Percentiles rank a stretch among this genome's conserved stretches.
phyloP scores from a whole-genome alignment of 1,140 invertebrate species.

The Drosophila ficusphila region DNA sequence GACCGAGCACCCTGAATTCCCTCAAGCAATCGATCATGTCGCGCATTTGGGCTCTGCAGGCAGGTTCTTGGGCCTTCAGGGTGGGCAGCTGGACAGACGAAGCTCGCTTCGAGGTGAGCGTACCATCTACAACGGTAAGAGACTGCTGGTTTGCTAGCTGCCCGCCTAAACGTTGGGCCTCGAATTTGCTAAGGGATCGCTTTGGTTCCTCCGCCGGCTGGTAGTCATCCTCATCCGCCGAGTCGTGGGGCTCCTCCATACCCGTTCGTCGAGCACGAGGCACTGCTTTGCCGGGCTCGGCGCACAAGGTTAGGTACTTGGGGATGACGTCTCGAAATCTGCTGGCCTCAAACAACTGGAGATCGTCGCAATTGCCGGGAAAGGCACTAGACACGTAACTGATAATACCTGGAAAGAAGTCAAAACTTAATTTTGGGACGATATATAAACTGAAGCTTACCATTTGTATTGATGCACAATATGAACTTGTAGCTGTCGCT shows the following conservation, averaged over 20 bases:
- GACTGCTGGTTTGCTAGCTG: slow-evolving; percentile 68
- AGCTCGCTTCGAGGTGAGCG: slow-evolving; percentile 61
- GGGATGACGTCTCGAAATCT: slow-evolving; percentile 71
- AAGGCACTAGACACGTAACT: slow-evolving; percentile 75
- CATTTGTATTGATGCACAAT: slow-evolving; percentile 72
- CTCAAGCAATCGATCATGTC: slow-evolving; percentile 57
- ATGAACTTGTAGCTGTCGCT: slow-evolving; percentile 78
- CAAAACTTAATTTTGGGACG: not conserved
- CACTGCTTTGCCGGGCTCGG: slow-evolving; percentile 71
- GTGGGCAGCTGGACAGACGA: slow-evolving; percentile 68
- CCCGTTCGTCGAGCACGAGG: slow-evolving; percentile 13
- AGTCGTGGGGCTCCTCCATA: slow-evolving; percentile 2
- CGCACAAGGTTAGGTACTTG: slow-evolving; percentile 72
- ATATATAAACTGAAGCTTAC: slow-evolving; percentile 14
- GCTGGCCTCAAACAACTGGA: slow-evolving; percentile 71
- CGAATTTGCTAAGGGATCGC: slow-evolving; percentile 50
- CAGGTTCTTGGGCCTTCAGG: slow-evolving; percentile 59
- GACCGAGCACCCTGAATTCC: slow-evolving; percentile 68
- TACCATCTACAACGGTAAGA: slow-evolving; percentile 57
- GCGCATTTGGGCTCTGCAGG: slow-evolving; percentile 70
- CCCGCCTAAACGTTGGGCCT: slow-evolving; percentile 55
- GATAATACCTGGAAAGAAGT: slow-evolving; percentile 54
- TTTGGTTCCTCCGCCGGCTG: slow-evolving; percentile 1
- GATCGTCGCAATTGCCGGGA: slow-evolving; percentile 71
- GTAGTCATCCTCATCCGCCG: slow-evolving; percentile 27